These are phyloP conservation scores for Xiphophorus maculatus DNA, from an alignment of 2,113 vertebrate genomes.

Conservation along the genomic window DNA sequence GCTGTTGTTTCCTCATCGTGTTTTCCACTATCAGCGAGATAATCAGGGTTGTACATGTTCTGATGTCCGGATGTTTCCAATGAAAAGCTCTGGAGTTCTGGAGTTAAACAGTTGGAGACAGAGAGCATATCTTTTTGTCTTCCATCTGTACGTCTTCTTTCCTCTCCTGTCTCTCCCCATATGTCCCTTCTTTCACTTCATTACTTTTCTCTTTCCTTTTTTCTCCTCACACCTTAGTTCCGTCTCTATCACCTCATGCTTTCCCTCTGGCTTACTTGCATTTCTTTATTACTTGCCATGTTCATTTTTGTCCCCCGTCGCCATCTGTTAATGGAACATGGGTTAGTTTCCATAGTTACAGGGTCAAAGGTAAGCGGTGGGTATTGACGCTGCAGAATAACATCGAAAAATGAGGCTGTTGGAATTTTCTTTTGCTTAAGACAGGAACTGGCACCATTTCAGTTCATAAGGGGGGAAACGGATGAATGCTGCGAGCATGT, in stretches of 20 bases:
- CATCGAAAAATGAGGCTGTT: not conserved
- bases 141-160: not conserved
- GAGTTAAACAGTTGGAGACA: not conserved
- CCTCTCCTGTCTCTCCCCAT: conserved; percentile 12
- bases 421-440: not conserved
- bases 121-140: not conserved
- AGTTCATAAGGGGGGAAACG: not conserved
- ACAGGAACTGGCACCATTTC: not conserved
- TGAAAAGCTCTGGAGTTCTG: not conserved
- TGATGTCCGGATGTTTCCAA: not conserved
- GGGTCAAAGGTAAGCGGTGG: conserved; percentile 28
- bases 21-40: not conserved
- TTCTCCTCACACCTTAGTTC: conserved; percentile 25
- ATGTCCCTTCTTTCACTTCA: conserved; percentile 9
- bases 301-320: not conserved
- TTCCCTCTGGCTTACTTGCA: conserved; percentile 7
- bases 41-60: not conserved
- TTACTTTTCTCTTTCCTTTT: not conserved
- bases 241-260: not conserved
- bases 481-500: not conserved
- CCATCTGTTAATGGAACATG: conserved; percentile 24
- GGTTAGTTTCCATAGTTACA: conserved; percentile 30
- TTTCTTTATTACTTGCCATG: not conserved
- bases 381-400: not conserved
- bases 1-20: too few relatives aligned